Evolutionary conservation across 2,797 vertebrate species (phyloP).

Genomic region (Mico argentatus): DNA sequence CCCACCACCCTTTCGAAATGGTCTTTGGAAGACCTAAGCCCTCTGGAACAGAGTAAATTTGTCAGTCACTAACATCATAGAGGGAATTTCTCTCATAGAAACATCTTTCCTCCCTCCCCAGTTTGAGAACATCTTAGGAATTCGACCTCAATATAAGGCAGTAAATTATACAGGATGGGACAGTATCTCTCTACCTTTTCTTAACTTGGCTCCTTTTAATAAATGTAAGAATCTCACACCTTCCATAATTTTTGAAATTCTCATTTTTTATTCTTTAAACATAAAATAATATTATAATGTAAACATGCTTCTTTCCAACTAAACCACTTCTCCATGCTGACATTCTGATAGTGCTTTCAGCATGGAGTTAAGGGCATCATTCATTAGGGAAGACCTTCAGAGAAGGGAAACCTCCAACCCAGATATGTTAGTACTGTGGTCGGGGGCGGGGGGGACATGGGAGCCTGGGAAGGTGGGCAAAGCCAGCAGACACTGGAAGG

Average conservation of each 20-base stretch:
- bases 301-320: not conserved
- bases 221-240: not conserved
- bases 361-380: accelerated
- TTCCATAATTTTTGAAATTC: not conserved
- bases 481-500: not conserved
- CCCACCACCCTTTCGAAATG: not conserved
- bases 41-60: not conserved
- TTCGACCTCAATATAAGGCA: not conserved
- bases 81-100: not conserved
- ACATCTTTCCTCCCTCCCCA: not conserved
- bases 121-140: not conserved
- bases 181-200: not conserved
- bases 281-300: not conserved
- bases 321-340: not conserved
- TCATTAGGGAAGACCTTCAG: not conserved
- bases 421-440: not conserved
- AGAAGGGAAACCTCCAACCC: not conserved
- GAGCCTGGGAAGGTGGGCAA: not conserved
- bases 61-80: not conserved
- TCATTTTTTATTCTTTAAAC: not conserved
- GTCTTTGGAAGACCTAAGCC: not conserved
- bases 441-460: not conserved
- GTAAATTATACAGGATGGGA: not conserved
- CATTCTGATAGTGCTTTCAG: not conserved
- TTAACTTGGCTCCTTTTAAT: not conserved